A percentile compares a stretch with the other conserved stretches of the same genome.
These are phyloP conservation scores for Manis pentadactyla DNA, from an alignment of 2,797 vertebrate genomes.

Conservation along the genomic window DNA sequence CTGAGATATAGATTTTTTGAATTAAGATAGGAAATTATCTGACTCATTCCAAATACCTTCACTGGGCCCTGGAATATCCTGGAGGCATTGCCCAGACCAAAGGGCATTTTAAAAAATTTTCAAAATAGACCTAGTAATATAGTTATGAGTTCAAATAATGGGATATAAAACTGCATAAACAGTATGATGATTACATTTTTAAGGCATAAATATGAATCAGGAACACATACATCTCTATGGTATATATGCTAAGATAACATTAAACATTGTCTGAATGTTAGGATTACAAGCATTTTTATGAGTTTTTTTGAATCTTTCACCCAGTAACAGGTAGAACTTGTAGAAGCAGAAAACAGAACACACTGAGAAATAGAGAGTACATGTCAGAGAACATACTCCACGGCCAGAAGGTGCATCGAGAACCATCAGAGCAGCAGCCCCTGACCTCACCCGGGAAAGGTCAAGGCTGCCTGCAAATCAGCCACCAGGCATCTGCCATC, in stretches of 20 bases:
- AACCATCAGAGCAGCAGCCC: background rate
- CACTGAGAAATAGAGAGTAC: background rate
- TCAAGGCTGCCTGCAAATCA: background rate
- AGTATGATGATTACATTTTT: background rate
- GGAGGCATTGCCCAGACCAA: background rate
- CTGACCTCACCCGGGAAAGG: background rate
- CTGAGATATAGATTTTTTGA: background rate
- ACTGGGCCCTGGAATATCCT: background rate
- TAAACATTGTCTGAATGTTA: background rate
- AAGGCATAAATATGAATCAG: background rate
- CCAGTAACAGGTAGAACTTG: background rate
- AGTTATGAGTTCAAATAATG: constrained; percentile 18
- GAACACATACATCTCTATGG: background rate
- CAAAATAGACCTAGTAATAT: constrained; percentile 17
- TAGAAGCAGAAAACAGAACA: background rate
- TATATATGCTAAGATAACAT: background rate
- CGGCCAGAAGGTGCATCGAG: background rate
- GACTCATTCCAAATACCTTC: background rate
- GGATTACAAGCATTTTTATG: background rate
- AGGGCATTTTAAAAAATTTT: background rate
- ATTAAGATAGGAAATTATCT: constrained; percentile 19
- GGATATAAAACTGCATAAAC: background rate
- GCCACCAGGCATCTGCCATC: background rate
- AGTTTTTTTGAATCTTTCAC: background rate
- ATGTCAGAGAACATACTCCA: background rate